phyloP scores from a whole-genome alignment of 2,888 invertebrate species.

The Ormia ochracea region DNA sequence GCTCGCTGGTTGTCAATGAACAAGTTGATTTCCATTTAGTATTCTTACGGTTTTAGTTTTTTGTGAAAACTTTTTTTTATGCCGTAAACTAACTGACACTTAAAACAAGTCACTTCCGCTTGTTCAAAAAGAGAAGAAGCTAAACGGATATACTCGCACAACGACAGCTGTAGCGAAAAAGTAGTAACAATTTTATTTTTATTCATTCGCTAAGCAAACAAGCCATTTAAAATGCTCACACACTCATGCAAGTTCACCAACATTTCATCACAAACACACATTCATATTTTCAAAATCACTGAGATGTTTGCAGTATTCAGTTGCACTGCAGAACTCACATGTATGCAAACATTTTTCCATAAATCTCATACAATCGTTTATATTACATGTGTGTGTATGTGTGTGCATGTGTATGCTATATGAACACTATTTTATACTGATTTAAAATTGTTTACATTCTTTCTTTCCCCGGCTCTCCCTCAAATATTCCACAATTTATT shows the following conservation, averaged over 20 bases:
- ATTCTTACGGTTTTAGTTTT: no score
- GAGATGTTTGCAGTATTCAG: constrained; percentile 28
- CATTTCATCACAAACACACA: not conserved
- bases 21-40: not conserved
- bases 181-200: constrained; percentile 10
- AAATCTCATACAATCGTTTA: not conserved
- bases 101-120: constrained; percentile 61
- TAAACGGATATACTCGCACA: constrained; percentile 48
- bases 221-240: constrained; percentile 34
- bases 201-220: constrained; percentile 44
- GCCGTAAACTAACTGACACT: constrained; percentile 57
- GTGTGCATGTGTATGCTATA: constrained; percentile 23
- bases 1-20: not conserved
- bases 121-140: constrained; percentile 51
- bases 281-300: constrained; percentile 15
- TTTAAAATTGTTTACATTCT: constrained; percentile 20
- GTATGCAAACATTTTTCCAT: not conserved
- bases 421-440: constrained; percentile 23
- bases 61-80: not conserved
- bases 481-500: constrained; percentile 4
- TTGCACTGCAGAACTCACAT: not conserved
- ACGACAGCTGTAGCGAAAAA: constrained; percentile 48
- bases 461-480: not conserved
- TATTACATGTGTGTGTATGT: not conserved
- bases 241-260: not conserved